Evolutionary conservation across 1,140 invertebrate genomes (phyloP), one percentile per base, ranked within the genome.

Genomic region (Platyscapa corneri): DNA sequence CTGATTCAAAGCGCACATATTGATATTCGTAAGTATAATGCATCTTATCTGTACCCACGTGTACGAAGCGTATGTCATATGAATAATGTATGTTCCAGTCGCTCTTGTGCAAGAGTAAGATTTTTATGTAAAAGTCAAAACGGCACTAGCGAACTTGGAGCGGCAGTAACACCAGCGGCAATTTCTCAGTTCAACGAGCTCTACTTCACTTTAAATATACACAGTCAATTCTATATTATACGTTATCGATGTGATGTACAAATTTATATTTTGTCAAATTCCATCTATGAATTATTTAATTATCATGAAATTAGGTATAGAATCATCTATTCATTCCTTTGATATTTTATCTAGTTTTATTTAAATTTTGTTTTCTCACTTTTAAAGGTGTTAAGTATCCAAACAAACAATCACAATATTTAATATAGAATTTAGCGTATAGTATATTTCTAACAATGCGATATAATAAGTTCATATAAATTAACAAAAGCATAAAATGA

Each of bases 11-110:
- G 81, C 81, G 84, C 87, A 86, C 87, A 89, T 89, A 90, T 89
- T 89, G 89, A 89, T 90, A 87, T 85, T 87, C 83, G 87, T 87
- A 89, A 88, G 88, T 86, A 89, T 86, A 88, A 89, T 90, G 87
- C 88, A 87, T 88, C 88, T 89, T 87, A 85, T 87, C 70, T 74
- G 70, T 78, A 39, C 77, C 77, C 79, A 85, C 84, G 80, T 86
- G 34, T 32, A 56, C 30, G 30, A 72, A 49, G 80, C 82, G 64
- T 60, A 49, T 42, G 78, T 82, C 77, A 85, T 86, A 90, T 90
- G 89, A 89, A 90, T 90, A 90, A 90, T 90, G 87, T 81, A 90
- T 86, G 46, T 65, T 67, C 83, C 85, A 88, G 87, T 14, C 65
- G 8, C 20, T n/a, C n/a, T n/a, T n/a, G n/a, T n/a, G n/a, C n/a